These are phyloP conservation scores for Platygyra sinensis DNA, from an alignment of 64 coral and sea anemone species.

Conservation along the genomic window DNA sequence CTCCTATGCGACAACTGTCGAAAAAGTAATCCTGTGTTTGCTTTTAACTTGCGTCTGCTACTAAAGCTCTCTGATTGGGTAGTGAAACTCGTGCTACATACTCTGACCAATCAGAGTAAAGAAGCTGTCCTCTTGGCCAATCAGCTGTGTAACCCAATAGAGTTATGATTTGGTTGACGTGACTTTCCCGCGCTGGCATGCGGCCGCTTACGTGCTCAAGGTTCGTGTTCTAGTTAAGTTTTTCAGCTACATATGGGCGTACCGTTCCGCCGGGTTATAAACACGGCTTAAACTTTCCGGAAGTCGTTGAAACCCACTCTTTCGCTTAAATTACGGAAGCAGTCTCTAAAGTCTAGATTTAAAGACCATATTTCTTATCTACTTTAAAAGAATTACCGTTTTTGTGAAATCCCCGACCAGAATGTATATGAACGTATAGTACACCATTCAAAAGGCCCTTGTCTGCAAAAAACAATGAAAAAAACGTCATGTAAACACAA, in stretches of 20 bases:
- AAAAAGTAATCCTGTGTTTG: not conserved
- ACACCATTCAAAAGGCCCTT: conserved; percentile 87
- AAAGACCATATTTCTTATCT: not conserved
- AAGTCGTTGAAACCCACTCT: too few relatives aligned
- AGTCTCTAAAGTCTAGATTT: not conserved
- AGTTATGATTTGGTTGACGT: too few relatives aligned
- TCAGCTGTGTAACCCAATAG: not conserved
- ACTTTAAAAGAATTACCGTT: conserved; percentile 46
- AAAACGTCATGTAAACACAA: not conserved
- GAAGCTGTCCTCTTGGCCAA: not conserved
- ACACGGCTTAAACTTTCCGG: too few relatives aligned
- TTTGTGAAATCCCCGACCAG: conserved; percentile 92
- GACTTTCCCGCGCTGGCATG: not conserved
- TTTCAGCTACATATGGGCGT: too few relatives aligned
- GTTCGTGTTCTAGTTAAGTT: too few relatives aligned
- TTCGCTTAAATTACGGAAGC: too few relatives aligned
- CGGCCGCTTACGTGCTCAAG: not conserved
- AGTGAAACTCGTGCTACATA: not conserved
- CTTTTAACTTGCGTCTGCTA: not conserved
- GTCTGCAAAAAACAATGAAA: conserved; percentile 60
- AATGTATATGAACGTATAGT: conserved; percentile 90
- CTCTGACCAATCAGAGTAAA: not conserved
- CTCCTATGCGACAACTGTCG: too few relatives aligned
- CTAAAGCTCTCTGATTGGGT: not conserved
- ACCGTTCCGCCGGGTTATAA: too few relatives aligned